Evolutionary conservation across 1,140 invertebrate species (phyloP), one percentile per base, ranked within the genome.

Genomic region (Macrotrachela quadricornifera): DNA sequence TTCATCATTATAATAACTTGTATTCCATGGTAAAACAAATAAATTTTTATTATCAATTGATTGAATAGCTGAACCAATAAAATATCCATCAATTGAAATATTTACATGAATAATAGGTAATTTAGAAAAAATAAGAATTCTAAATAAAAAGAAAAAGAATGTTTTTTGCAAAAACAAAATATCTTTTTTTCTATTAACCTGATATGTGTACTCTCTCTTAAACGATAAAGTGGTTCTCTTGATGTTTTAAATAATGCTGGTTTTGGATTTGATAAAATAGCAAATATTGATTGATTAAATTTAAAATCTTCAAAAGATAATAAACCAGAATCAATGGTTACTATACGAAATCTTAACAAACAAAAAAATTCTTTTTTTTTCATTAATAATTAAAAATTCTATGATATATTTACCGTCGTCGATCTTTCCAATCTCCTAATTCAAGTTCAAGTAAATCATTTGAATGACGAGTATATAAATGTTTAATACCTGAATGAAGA

Each of bases 401-500:
- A 18, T 53, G 18, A 47, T 50, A 45, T 56, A 68, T 73, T 74
- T 75, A 83, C 80, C 82, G 77, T 71, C 86, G 74, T 63, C 81
- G 83, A 63, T 86, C 81, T 71, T 85, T 91, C 85, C 85, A 92
- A 72, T 92, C 87, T 21, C 79, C 83, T 41, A 91, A 71, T 72
- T 92, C 87, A 45, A 91, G 69, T 71, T 91, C 86, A 51, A 88
- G 70, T 63, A 78, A 81, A n/a, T 85, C 85, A 56, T 79, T 76
- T 63, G 86, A 84, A 17, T 70, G 69, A 57, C 82, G 70, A 1
- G 83, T 81, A 62, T 88, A 87, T 85, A 79, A 73, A 13, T 79
- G 78, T 3, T 85, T 77, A 3, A 80, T 59, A 9, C 81, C 82
- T 51, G 78, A 81, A 66, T 92, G 87, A 56, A 87, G 77, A 72